Evolutionary conservation across 2,113 vertebrate species (phyloP), one percentile per base, ranked within the genome.

Genomic region (Morone chrysops): DNA sequence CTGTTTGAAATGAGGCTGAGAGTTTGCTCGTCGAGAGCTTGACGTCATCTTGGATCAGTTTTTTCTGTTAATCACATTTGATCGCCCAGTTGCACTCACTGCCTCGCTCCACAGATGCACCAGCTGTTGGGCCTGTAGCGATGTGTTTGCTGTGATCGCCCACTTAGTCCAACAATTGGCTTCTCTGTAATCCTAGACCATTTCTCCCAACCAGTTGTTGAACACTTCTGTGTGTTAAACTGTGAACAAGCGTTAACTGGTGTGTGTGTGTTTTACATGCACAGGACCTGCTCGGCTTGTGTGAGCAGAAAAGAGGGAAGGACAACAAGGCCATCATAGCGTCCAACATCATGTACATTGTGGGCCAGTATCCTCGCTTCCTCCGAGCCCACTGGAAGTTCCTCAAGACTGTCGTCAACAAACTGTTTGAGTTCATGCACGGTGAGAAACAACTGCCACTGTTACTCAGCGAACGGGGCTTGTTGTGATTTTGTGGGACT

Each of bases 281-380:
- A 43, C 78, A 99, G 98, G 98, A 99, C 93, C 96, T 99, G 41
- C 94, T 99, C 77, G 98, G 98, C 83, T 93, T 99, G 81, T 99
- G 98, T 87, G 98, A 99, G 93, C 97, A 99, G 93, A 99, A 99
- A 86, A 93, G 98, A 92, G 98, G 98, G 43, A 99, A 99, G 93
- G 98, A 99, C 95, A 99, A 99, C 85, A 99, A 99, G 95, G 98
- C 98, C 88, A 99, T 99, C 91, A 99, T 99, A 51, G 98, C 98
- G 67, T 99, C 98, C 75, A 99, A 99, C 95, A 99, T 99, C 90
- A 99, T 99, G 97, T 99, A 99, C 80, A 99, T 99, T 87, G 98
- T 99, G 85, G 98, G 98, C 67, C 97, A 99, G 92, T 99, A 99
- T 85, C 97, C 98, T 68, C 95, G 98, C 4, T 99, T 99, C 94